Evolutionary conservation across 1,140 invertebrate species (phyloP).

Genomic region (silkworm (Bombyx mori)): ASM3026992v2 NC_085112.1:13545001-13545500

Average conservation of each 20-base stretch:
- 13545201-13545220: constrained; percentile 99
- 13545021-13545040: constrained; percentile 98
- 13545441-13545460: too few species aligned
- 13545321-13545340: too few species aligned
- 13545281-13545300: too few species aligned
- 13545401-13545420: too few species aligned
- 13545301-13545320: too few species aligned
- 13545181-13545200: constrained; percentile 94
- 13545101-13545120: constrained; percentile 95
- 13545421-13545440: too few species aligned
- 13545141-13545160: constrained; percentile 97
- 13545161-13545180: constrained; percentile 89
- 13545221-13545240: constrained; percentile 98
- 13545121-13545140: constrained; percentile 98
- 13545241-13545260: constrained; percentile 6
- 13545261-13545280: too few species aligned
- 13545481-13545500: too few species aligned
- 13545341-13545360: too few species aligned
- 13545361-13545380: too few species aligned
- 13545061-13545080: constrained; percentile 93
- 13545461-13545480: too few species aligned
- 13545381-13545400: too few species aligned
- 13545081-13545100: constrained; percentile 95
- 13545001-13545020: constrained; percentile 58
- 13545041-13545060: constrained; percentile 93